Evolutionary conservation across 2,888 invertebrate species (phyloP).

Genomic region (Balanococcus diminutus): DNA sequence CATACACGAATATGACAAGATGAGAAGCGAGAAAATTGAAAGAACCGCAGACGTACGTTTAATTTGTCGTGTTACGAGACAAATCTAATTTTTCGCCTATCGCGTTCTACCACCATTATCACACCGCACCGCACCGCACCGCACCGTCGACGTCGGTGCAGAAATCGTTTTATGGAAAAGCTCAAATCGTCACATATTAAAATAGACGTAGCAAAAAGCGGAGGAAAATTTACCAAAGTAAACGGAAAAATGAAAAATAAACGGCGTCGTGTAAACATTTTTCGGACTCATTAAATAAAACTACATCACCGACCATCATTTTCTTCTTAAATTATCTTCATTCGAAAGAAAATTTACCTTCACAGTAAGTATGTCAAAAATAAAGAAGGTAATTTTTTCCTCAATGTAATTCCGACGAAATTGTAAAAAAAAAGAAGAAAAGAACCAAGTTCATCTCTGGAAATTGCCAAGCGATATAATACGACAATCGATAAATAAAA

Average conservation of each 20-base stretch:
- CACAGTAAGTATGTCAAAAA: neutral
- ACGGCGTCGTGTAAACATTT: neutral
- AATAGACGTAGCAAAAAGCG: neutral
- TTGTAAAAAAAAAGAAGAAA: neutral
- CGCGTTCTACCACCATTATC: neutral
- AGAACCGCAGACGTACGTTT: conserved; percentile 8
- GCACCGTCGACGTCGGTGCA: neutral
- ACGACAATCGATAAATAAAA: conserved; percentile 25
- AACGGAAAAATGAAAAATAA: neutral
- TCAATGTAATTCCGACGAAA: neutral
- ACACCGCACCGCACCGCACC: neutral
- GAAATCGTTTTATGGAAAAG: conserved; percentile 13
- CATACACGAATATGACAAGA: neutral
- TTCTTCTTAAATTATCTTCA: conserved; percentile 3
- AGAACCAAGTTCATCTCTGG: neutral
- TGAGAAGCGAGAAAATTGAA: neutral
- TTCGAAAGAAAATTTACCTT: neutral
- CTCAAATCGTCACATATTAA: conserved; percentile 2
- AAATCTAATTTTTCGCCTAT: conserved; percentile 25
- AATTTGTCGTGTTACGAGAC: conserved; percentile 10
- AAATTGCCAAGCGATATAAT: neutral
- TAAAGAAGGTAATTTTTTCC: neutral
- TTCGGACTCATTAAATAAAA: conserved; percentile 7
- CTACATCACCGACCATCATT: neutral
- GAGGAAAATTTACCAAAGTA: neutral